phyloP scores from a whole-genome alignment of 2,797 vertebrate species.

The Hydrocynus forskahlii region DNA sequence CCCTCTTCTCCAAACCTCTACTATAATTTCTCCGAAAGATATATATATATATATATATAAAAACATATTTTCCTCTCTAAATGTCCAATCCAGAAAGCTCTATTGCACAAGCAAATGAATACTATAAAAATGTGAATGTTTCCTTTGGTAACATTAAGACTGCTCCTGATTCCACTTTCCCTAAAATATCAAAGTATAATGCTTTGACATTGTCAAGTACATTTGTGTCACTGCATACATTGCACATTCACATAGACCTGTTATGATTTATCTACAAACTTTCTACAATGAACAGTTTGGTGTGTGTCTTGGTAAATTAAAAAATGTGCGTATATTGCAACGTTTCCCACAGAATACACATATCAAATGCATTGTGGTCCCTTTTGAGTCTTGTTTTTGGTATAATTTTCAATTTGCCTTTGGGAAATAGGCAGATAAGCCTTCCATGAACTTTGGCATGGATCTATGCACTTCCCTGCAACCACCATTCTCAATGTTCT shows the following conservation, averaged over 20 bases:
- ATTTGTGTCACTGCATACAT: neutral
- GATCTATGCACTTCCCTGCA: neutral
- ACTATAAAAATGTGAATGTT: neutral
- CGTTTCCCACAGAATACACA: constrained; percentile 26
- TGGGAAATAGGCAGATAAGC: neutral
- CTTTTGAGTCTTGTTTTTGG: neutral
- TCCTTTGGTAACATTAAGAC: neutral
- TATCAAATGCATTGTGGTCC: neutral
- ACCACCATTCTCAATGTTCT: neutral
- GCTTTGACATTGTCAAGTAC: neutral
- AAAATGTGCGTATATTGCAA: constrained; percentile 21
- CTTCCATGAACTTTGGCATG: neutral
- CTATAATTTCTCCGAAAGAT: neutral
- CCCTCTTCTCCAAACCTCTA: neutral
- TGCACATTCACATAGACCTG: neutral
- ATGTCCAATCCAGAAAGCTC: neutral
- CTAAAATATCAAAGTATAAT: neutral
- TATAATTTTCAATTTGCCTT: neutral
- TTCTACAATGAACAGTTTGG: neutral
- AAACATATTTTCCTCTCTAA: neutral
- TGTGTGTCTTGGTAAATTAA: neutral
- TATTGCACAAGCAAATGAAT: constrained; percentile 38
- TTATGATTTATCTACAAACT: neutral
- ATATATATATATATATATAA: no score
- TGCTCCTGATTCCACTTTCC: neutral